Percentiles rank a stretch among this genome's conserved stretches.
Conservation (phyloP, 1,140 invertebrate species). For the Zaprionus camerounensis region DNA sequence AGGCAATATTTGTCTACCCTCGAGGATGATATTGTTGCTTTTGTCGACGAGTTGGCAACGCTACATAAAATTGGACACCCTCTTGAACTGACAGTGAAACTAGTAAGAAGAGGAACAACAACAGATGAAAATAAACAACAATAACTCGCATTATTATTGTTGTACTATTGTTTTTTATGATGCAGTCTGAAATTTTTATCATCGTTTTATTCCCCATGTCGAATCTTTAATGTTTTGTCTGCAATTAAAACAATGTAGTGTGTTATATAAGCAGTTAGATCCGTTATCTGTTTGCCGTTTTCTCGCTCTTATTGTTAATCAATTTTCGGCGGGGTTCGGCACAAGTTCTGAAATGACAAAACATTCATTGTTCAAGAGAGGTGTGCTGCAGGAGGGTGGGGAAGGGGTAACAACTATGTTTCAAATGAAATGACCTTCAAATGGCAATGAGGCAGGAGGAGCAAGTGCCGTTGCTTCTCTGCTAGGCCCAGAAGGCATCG, state of each 20-base stretch:
- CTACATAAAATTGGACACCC: conserved; percentile 44
- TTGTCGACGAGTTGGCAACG: conserved; percentile 29
- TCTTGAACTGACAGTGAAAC: conserved; percentile 9
- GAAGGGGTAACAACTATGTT: conserved; percentile 3
- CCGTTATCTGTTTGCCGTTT: background rate
- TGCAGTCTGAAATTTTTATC: background rate
- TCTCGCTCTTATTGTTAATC: conserved; percentile 7
- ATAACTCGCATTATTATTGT: conserved; percentile 18
- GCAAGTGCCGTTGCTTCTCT: conserved; percentile 47
- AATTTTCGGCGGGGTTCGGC: conserved; percentile 22
- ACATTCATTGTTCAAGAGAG: conserved; percentile 9
- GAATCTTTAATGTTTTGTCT: background rate
- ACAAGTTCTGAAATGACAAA: conserved; percentile 43
- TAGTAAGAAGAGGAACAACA: background rate
- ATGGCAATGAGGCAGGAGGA: conserved; percentile 64
- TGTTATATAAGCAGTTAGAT: conserved; percentile 8
- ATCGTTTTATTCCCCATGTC: conserved; percentile 1
- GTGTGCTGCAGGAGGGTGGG: background rate
- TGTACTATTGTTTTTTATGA: conserved; percentile 5
- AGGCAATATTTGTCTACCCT: conserved; percentile 49
- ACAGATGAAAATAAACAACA: conserved; percentile 5
- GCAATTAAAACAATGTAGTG: background rate
- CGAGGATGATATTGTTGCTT: conserved; percentile 22
- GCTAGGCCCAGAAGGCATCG: conserved; percentile 41
- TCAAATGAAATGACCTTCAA: conserved; percentile 53